Conservation (phyloP, 2,113 vertebrate genomes). For the Plestiodon gilberti region DNA sequence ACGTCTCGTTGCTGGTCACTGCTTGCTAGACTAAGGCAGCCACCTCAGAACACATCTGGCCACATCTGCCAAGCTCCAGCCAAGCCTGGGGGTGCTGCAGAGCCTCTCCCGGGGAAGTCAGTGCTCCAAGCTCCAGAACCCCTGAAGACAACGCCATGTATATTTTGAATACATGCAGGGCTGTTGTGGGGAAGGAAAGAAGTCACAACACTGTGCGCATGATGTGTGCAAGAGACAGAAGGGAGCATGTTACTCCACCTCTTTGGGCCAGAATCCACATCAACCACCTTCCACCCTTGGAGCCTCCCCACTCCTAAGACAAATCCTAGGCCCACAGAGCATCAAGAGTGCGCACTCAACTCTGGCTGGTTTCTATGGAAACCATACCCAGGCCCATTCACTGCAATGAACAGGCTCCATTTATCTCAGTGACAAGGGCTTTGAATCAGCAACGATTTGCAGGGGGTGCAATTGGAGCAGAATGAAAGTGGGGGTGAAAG, state of each 20-base stretch:
- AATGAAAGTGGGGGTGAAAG: neutral
- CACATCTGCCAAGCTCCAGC: neutral
- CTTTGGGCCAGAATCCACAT: neutral
- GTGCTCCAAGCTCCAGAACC: neutral
- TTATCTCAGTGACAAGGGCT: neutral
- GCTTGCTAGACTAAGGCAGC: too few species aligned
- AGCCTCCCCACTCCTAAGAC: neutral
- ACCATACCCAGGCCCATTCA: neutral
- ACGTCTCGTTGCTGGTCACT: too few species aligned
- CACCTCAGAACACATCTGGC: too few species aligned
- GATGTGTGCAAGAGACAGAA: too few species aligned
- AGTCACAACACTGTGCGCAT: too few species aligned
- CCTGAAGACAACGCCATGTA: neutral
- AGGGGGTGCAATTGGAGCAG: neutral
- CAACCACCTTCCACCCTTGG: neutral
- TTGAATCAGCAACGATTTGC: neutral
- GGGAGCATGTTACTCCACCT: too few species aligned
- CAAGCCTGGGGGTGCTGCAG: neutral
- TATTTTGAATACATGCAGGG: too few species aligned
- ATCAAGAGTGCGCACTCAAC: neutral
- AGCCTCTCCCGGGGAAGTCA: neutral
- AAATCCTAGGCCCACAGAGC: neutral
- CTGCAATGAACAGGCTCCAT: neutral
- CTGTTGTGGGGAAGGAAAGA: too few species aligned
- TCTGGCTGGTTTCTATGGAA: neutral